These are phyloP conservation scores for Rhinopomastus cyanomelas DNA, from an alignment of 2,113 vertebrate species.

Conservation along the genomic window DNA sequence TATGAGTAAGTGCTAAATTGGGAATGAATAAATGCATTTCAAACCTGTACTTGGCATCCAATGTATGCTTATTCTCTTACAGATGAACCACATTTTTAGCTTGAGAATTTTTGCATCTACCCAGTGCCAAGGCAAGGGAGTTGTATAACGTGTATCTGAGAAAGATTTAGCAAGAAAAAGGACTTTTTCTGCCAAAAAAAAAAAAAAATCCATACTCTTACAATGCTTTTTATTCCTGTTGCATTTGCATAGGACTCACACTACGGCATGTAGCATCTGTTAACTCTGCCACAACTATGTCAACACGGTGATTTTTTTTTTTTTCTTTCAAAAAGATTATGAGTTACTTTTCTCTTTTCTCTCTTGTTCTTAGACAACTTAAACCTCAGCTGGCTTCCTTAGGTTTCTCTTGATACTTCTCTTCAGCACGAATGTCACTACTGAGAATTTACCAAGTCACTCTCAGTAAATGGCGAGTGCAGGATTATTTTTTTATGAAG, in stretches of 20 bases:
- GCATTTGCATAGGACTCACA: not conserved
- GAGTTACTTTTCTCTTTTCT: conserved; percentile 45
- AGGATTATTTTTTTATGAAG: conserved; percentile 5
- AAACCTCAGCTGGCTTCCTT: not conserved
- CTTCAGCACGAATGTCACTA: conserved; percentile 29
- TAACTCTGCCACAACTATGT: not conserved
- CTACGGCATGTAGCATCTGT: conserved; percentile 1
- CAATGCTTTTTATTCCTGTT: not conserved
- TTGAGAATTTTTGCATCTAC: conserved; percentile 43
- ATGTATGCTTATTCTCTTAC: not conserved
- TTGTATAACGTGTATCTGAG: conserved; percentile 12
- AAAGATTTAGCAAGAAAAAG: conserved; percentile 41
- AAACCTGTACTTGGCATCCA: conserved; percentile 45
- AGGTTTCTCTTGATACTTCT: conserved; percentile 48
- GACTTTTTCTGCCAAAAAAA: not conserved
- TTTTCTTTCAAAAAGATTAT: not conserved
- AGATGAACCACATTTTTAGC: conserved; percentile 45
- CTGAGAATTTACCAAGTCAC: conserved; percentile 29
- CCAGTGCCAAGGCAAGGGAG: conserved; percentile 4
- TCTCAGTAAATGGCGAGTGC: not conserved
- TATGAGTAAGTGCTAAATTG: conserved; percentile 54
- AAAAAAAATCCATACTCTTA: not conserved
- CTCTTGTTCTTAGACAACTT: conserved; percentile 28
- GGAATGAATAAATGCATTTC: conserved; percentile 57
- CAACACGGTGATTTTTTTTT: not conserved